These are phyloP conservation scores for Phortica variegata DNA, from an alignment of 1,140 invertebrate genomes.

Conservation along the genomic window DNA sequence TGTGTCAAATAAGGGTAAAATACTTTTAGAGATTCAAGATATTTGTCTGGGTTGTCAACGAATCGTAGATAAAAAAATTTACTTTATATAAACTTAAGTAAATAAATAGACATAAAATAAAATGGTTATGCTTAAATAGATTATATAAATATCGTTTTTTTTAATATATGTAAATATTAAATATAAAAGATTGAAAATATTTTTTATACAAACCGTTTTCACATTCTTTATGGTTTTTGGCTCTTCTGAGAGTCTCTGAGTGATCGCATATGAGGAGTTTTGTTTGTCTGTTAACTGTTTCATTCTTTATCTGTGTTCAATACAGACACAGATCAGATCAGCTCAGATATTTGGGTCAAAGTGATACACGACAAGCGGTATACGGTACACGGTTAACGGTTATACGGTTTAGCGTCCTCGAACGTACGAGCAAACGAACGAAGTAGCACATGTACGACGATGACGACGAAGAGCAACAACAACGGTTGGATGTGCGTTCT, in stretches of 20 bases:
- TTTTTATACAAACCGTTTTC: conserved; percentile 47
- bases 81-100: too few relatives aligned
- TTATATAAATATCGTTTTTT: too few relatives aligned
- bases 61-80: too few relatives aligned
- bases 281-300: too few relatives aligned
- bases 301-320: conserved; percentile 21
- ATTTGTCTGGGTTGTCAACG: too few relatives aligned
- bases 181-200: background rate
- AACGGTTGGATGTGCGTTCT: conserved; percentile 38
- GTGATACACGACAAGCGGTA: conserved; percentile 10
- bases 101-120: too few relatives aligned
- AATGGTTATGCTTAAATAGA: too few relatives aligned
- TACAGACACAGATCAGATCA: conserved; percentile 33
- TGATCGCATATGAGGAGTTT: conserved; percentile 7
- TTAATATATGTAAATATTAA: conserved; percentile 4
- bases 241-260: conserved; percentile 41
- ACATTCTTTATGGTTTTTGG: conserved; percentile 33
- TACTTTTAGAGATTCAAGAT: too few relatives aligned
- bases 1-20: too few relatives aligned
- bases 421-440: too few relatives aligned
- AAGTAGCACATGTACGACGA: conserved; percentile 28
- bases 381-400: too few relatives aligned
- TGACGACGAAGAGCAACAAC: conserved; percentile 37
- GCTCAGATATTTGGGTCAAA: conserved; percentile 13
- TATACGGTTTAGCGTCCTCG: too few relatives aligned